Conservation (phyloP, 2,113 vertebrate species). For the Halcyon senegalensis region DNA sequence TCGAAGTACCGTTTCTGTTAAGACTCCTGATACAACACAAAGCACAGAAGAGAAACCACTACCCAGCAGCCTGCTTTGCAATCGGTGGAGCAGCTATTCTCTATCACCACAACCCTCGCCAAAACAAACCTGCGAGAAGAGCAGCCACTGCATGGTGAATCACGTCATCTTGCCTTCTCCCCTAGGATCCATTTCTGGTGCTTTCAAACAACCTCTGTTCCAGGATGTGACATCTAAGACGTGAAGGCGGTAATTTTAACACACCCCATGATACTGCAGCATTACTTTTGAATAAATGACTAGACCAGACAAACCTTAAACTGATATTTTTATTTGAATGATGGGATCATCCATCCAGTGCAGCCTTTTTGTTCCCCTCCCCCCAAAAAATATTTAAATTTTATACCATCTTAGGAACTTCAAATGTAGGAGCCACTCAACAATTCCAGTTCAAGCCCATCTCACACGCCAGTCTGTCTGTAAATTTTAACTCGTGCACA, state of each 20-base stretch:
- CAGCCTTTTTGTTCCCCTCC: not conserved
- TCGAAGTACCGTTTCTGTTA: not conserved
- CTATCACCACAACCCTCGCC: not conserved
- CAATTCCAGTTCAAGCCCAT: not conserved
- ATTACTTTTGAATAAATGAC: not conserved
- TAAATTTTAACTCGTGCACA: not conserved
- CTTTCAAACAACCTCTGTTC: not conserved
- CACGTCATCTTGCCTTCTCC: not conserved
- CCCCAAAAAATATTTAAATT: not conserved
- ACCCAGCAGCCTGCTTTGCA: fast-evolving
- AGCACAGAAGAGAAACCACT: not conserved
- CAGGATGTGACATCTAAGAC: not conserved
- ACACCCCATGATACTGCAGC: fast-evolving
- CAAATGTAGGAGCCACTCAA: not conserved
- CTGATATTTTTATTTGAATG: not conserved
- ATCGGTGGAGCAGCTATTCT: not conserved
- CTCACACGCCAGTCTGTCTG: not conserved
- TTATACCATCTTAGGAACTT: not conserved
- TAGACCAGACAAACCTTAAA: not conserved
- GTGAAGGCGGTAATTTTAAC: not conserved
- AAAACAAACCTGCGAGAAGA: not conserved
- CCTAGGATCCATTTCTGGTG: not conserved
- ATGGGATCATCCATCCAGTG: not conserved
- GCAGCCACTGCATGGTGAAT: not conserved
- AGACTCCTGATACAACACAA: not conserved